Base-by-base conservation (phyloP, 2,888 invertebrate genomes). In the Campoplex nolae region DNA sequence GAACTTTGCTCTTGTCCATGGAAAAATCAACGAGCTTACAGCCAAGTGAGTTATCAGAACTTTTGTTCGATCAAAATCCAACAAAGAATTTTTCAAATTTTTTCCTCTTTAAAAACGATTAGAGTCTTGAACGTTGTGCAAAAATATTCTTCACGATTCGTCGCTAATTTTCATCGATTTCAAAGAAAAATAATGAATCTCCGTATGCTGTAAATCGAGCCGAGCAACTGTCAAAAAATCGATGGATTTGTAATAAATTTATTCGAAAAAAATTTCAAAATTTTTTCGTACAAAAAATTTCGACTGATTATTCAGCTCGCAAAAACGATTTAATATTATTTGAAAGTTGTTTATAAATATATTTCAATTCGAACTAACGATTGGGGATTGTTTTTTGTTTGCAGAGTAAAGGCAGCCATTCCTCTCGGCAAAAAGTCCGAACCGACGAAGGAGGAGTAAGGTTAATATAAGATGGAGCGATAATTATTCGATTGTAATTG, bases 361-460 rank as follows among this genome's bases (percentile, higher is more conserved):
- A 28, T 58, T 58, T 23, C 9, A 58, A 13, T 11, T 13, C 13
- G 13, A 62, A 32, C 1, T 62, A 45, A 2, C 45, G 3, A 13
- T 1, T 45, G 11, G 45, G 1, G 13, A 2, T 45, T 13, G 11
- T 85, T 89, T 89, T 88, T 91, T 90, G 90, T 88, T 88, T 90
- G 95, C 95, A 98, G 98, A 95, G 97, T 98, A 92, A 97, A 97
- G 95, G 97, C 97, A 92, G 98, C 98, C 91, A 97, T 98, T 95
- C 98, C 98, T 89, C 96, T 98, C 95, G 98, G 98, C 95, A 97
- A 98, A 96, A 98, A 98, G 95, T 94, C 96, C 90, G 97, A 98
- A 94, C 96, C 97, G 93, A 97, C 97, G 94, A 98, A 98, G 95
- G 97, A 97, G 95, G 97, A 97, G 96, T 97, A 97, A 96, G 94